Evolutionary conservation across 2,113 vertebrate species (phyloP).

Genomic region (Cariama cristata): DNA sequence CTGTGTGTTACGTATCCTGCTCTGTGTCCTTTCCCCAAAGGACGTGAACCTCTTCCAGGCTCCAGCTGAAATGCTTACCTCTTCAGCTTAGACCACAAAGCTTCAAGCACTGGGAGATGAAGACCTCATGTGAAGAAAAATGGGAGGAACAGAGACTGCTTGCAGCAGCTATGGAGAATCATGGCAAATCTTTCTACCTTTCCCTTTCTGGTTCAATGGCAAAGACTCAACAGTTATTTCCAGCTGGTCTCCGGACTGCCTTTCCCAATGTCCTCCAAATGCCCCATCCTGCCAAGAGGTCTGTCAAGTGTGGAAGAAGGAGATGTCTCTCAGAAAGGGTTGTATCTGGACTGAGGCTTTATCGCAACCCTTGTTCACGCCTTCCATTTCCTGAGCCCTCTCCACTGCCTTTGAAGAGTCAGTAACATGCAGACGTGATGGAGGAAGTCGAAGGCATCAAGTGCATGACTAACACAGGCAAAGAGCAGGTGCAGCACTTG

Average conservation of each 20-base stretch:
- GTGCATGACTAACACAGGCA: neutral
- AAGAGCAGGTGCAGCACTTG: neutral
- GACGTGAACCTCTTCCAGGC: neutral
- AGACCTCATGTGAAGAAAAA: conserved; percentile 1
- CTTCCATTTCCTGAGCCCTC: neutral
- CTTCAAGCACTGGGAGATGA: neutral
- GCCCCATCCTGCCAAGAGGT: conserved; percentile 17
- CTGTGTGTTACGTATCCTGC: neutral
- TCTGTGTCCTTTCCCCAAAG: neutral
- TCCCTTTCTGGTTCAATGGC: conserved; percentile 27
- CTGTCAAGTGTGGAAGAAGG: conserved; percentile 21
- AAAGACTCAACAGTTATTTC: conserved; percentile 33
- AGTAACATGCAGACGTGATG: neutral
- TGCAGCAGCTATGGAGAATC: neutral
- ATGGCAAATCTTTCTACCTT: neutral
- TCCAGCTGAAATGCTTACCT: neutral
- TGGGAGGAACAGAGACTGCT: neutral
- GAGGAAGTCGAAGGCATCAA: neutral
- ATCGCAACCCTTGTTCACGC: neutral
- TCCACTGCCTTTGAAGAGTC: neutral
- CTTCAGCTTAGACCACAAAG: conserved; percentile 1
- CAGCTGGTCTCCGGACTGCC: neutral
- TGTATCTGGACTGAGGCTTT: neutral
- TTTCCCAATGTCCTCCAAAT: conserved; percentile 40
- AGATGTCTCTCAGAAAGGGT: neutral